A percentile compares a stretch with the other conserved stretches of the same genome.
Evolutionary conservation across 2,113 vertebrate species (phyloP).

Genomic region (Tyto alba): DNA sequence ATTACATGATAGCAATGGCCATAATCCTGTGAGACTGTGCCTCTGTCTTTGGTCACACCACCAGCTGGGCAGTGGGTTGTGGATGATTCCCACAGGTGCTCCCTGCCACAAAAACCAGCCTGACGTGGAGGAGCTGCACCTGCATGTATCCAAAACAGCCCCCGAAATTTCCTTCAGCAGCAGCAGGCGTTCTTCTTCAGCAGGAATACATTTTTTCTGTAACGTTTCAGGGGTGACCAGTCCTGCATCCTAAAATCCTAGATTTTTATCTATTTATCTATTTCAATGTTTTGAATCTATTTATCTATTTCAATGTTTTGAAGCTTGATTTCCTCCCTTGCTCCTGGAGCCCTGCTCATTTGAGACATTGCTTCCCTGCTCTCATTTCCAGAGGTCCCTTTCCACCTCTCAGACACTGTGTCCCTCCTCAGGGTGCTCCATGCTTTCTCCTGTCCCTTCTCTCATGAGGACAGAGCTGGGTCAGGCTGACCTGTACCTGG

Average conservation of each 20-base stretch:
- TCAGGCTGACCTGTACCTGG: neutral
- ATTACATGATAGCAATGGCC: rapidly evolving
- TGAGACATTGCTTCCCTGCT: neutral
- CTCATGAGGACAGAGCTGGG: neutral
- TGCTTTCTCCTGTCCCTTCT: neutral
- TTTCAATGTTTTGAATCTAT: neutral
- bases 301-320: neutral
- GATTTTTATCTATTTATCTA: neutral
- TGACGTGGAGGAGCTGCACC: too few species aligned
- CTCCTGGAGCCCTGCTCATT: neutral
- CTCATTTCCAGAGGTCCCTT: neutral
- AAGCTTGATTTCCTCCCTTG: neutral
- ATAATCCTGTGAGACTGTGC: neutral
- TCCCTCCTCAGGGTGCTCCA: neutral
- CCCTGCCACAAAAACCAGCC: neutral
- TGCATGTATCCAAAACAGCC: neutral
- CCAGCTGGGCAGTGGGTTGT: neutral
- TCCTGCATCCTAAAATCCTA: neutral
- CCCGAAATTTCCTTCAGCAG: neutral
- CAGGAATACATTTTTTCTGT: neutral
- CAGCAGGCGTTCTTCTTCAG: neutral
- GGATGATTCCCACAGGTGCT: neutral
- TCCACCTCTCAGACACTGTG: neutral
- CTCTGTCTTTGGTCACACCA: neutral
- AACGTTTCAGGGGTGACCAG: neutral